Evolutionary conservation across 1,140 invertebrate genomes (phyloP), one percentile per base, ranked within the genome.

Genomic region (Littorina saxatilis): DNA sequence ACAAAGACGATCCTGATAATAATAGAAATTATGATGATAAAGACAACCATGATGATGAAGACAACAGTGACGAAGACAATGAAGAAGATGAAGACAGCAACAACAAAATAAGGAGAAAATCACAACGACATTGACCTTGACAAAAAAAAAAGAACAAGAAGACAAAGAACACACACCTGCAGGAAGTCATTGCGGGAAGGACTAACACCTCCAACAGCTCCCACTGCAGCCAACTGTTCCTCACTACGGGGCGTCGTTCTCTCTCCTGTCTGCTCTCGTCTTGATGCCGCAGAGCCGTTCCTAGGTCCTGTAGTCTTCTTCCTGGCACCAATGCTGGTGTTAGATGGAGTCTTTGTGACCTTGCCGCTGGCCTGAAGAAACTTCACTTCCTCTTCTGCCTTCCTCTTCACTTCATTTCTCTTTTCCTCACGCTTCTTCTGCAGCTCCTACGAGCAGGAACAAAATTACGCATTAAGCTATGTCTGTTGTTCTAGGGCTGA

Each of bases 401-500:
- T 89, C 66, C 87, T 85, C 79, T 91, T 90, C 11, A 88, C 82
- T 81, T 91, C 88, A 78, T 87, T 83, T 66, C 87, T 85, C 79
- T 89, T 90, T 72, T 89, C 87, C 85, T 90, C 88, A 74, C 91
- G 85, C 68, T 90, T 91, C 75, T 86, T 88, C 43, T 91, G 88
- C 32, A 92, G 85, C 50, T 92, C 91, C 91, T 92, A 61, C 23
- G 82, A n/a, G n/a, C n/a, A n/a, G n/a, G n/a, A n/a, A n/a, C n/a
- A n/a, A n/a, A n/a, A n/a, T n/a, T n/a, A n/a, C n/a, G n/a, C n/a
- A n/a, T n/a, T n/a, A n/a, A n/a, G n/a, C n/a, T n/a, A n/a, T n/a
- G n/a, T n/a, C n/a, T n/a, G n/a, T n/a, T n/a, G n/a, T n/a, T n/a
- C n/a, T n/a, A n/a, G n/a, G n/a, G n/a, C n/a, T n/a, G n/a, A n/a